A percentile compares a stretch with the other conserved stretches of the same genome.
These are phyloP conservation scores for Forficula auricularia DNA, from an alignment of 1,140 invertebrate species.

Conservation along the genomic window DNA sequence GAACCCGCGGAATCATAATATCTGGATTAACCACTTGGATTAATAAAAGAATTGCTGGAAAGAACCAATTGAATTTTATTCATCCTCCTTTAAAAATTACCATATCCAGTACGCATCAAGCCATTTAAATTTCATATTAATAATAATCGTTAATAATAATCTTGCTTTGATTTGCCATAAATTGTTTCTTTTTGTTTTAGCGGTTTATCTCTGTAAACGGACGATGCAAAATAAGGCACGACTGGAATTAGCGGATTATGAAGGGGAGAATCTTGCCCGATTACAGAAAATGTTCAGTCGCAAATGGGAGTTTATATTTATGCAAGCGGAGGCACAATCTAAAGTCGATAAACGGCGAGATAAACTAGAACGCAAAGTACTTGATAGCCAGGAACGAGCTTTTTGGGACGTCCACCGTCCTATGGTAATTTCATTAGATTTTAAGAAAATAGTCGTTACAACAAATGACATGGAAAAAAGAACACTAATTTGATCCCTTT, in stretches of 20 bases:
- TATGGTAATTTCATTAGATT: slow-evolving; percentile 47
- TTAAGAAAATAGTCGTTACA: background rate
- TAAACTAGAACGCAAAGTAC: slow-evolving; percentile 90
- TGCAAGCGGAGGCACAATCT: slow-evolving; percentile 75
- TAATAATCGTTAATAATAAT: too few species aligned
- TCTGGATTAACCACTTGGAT: too few species aligned
- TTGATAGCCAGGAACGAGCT: slow-evolving; percentile 96
- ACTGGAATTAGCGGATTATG: slow-evolving; percentile 92
- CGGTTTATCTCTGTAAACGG: slow-evolving; percentile 96
- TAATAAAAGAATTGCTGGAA: too few species aligned
- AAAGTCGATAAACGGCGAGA: slow-evolving; percentile 98
- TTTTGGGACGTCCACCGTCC: slow-evolving; percentile 99
- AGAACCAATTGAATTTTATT: too few species aligned
- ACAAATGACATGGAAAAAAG: background rate
- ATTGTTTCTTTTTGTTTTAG: slow-evolving; percentile 31
- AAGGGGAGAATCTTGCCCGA: slow-evolving; percentile 91
- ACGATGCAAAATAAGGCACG: slow-evolving; percentile 99
- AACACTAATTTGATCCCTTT: background rate
- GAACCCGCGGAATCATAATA: too few species aligned
- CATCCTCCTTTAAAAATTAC: too few species aligned
- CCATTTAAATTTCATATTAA: too few species aligned
- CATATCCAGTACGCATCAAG: too few species aligned
- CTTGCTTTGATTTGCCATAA: too few species aligned
- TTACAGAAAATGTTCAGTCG: slow-evolving; percentile 98
- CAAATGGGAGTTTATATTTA: slow-evolving; percentile 99